Base-by-base conservation (phyloP, 2,113 vertebrate genomes). In the Benitochromis conjunctus region DNA sequence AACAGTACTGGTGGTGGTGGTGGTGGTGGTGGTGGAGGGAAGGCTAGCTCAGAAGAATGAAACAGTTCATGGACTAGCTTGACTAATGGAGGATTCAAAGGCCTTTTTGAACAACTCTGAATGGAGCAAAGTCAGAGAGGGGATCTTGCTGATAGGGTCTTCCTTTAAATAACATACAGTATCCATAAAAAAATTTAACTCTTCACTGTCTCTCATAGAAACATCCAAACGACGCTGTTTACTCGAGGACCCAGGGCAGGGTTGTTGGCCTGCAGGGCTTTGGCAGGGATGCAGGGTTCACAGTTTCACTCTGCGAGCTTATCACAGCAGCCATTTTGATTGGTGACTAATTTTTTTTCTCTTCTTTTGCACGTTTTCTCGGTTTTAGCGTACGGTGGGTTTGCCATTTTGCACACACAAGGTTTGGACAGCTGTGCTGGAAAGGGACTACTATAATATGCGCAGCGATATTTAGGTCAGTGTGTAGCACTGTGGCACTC, bases 81-180 rank as follows among this genome's bases (percentile, higher is more conserved):
- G 90, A 92, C 92, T 91, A 88, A 91, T 91, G 86, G 87, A 91
- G 48, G 88, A 83, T 89, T 92, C 89, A 92, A 93, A 93, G 71
- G 85, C 77, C 81, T 92, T 91, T 79, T 90, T 94, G 91, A 86
- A 82, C 83, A 91, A 84, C 86, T 91, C 19, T 89, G 86, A 93
- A 92, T 92, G 84, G 69, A 85, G 80, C 82, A 69, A 84, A 81
- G 78, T 89, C 83, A 88, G 84, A 84, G 77, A 55, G 56, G 74
- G 64, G 57, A 84, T 90, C 82, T 85, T 66, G 56, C 66, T 56
- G 83, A 82, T 86, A 48, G 71, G 71, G 4, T 53, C 71, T 53
- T 41, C 48, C 57, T 85, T 83, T 24, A 74, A 81, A 56, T 80
- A 41, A 87, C 71, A 9, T 54, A 90, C 86, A 87, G 51, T 85